A percentile compares a stretch with the other conserved stretches of the same genome.
These are phyloP conservation scores for Porites cylindrica DNA, from an alignment of 92 coral and sea anemone genomes.

Conservation along the genomic window DNA sequence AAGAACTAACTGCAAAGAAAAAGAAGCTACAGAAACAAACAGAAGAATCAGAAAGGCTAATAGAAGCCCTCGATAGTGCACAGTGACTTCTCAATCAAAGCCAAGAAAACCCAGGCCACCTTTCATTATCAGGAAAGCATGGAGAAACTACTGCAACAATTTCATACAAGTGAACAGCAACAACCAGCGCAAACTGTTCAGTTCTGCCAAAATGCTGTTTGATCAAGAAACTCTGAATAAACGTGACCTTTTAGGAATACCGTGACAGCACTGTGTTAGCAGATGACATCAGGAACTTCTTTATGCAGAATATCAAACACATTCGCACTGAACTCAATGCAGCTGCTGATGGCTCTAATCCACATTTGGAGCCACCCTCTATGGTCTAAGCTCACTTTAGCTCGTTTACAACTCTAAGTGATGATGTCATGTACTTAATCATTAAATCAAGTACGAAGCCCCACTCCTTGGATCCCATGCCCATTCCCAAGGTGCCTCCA, in stretches of 20 bases:
- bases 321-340: conserved; percentile 48
- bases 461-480: conserved; percentile 46
- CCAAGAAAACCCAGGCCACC: conserved; percentile 57
- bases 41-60: conserved; percentile 56
- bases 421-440: conserved; percentile 34
- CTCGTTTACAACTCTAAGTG: conserved; percentile 19
- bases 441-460: conserved; percentile 34
- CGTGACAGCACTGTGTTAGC: conserved; percentile 49
- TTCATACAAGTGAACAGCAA: conserved; percentile 22
- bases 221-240: conserved; percentile 19
- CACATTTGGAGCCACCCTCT: background rate
- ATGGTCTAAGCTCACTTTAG: background rate
- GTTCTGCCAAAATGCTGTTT: conserved; percentile 65
- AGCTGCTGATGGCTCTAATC: conserved; percentile 8
- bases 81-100: conserved; percentile 48
- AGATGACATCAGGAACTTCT: conserved; percentile 60
- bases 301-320: conserved; percentile 43
- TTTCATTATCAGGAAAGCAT: conserved; percentile 40
- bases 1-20: too few relatives aligned
- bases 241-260: conserved; percentile 45
- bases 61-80: conserved; percentile 46
- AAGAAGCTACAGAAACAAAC: conserved; percentile 4
- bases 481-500: conserved; percentile 37
- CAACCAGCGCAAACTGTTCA: conserved; percentile 62
- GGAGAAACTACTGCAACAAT: conserved; percentile 47